Base-by-base conservation (phyloP, 1,140 invertebrate species). In the Drosophila rufa region DNA sequence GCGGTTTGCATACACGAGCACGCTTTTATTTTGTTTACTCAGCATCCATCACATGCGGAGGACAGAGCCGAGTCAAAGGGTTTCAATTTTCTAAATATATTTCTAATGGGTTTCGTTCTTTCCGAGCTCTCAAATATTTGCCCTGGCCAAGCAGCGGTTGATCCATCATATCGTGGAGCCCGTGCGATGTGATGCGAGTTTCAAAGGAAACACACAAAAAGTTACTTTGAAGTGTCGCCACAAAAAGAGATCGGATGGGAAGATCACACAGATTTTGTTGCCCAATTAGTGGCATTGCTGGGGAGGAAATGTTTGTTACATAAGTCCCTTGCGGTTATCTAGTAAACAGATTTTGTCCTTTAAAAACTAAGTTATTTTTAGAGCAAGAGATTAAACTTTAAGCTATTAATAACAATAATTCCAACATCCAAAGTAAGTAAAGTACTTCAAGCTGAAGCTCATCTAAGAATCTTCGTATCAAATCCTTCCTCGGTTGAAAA, bases 101-200 rank as follows among this genome's bases (percentile, higher is more conserved):
- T 80, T 87, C 80, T 90, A 87, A 87, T 87, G 84, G 85, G 87
- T 77, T 51, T 73, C 70, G 62, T 53, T 75, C 43, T 81, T 51
- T 50, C 43, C 40, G 38, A 75, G 64, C 61, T 71, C 40, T 71
- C 76, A 73, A 84, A 87, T 87, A 87, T 89, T 87, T 90, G 51
- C 75, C 42, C 71, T 47, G 40, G 38, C 51, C 57, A 43, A 82
- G 69, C 55, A 51, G 8, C 58, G 61, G 48, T 58, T 65, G 76
- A 58, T 46, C 42, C 42, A 62, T 57, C 33, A 9, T 9, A 9
- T 33, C 30, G 40, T 14, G 30, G 22, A 51, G 58, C 43, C 43
- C 22, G 33, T 43, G 67, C 38, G n/a, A 40, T 46, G 68, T 57
- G 59, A 33, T 51, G 56, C 47, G 48, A 42, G 45, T 48, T 57